A percentile compares a stretch with the other conserved stretches of the same genome.
Conservation (phyloP, 2,797 vertebrate species). For the Sebastes vulpes region DNA sequence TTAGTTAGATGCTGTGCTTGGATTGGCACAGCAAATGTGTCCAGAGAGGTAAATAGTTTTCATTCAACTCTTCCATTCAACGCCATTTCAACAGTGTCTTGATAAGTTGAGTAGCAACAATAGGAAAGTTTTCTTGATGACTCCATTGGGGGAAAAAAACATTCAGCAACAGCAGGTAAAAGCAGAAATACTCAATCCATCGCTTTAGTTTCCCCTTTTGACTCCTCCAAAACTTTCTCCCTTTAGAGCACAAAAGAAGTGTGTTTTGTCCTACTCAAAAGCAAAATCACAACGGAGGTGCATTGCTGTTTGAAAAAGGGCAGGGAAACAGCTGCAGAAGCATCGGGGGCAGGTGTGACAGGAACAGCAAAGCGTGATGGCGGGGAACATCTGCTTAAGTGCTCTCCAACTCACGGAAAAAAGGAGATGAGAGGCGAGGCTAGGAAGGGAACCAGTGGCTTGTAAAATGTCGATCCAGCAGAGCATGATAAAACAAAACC, state of each 20-base stretch:
- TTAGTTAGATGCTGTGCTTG: slow-evolving; percentile 14
- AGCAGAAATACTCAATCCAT: background rate
- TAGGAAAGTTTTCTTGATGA: background rate
- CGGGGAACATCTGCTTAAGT: slow-evolving; percentile 65
- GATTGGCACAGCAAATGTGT: slow-evolving; percentile 14
- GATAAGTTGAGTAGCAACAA: background rate
- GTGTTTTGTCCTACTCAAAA: background rate
- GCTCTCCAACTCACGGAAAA: slow-evolving; percentile 26
- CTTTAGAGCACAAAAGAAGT: slow-evolving; percentile 7
- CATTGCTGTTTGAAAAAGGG: slow-evolving; percentile 47
- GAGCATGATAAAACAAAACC: slow-evolving; percentile 49
- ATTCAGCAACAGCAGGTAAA: background rate
- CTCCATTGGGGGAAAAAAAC: background rate
- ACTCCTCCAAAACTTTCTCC: background rate
- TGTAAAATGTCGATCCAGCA: slow-evolving; percentile 47
- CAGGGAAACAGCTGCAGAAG: slow-evolving; percentile 44
- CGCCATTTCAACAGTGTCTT: background rate
- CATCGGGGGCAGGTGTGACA: slow-evolving; percentile 46
- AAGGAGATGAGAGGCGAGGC: slow-evolving; percentile 17
- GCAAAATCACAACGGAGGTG: slow-evolving; percentile 1
- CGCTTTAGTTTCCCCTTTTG: background rate
- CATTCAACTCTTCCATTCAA: slow-evolving; percentile 21
- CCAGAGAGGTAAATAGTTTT: slow-evolving; percentile 8
- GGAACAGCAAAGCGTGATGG: slow-evolving; percentile 30
- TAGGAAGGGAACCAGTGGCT: slow-evolving; percentile 35